phyloP scores from a whole-genome alignment of 2,113 vertebrate species.

The Oryzias celebensis region DNA sequence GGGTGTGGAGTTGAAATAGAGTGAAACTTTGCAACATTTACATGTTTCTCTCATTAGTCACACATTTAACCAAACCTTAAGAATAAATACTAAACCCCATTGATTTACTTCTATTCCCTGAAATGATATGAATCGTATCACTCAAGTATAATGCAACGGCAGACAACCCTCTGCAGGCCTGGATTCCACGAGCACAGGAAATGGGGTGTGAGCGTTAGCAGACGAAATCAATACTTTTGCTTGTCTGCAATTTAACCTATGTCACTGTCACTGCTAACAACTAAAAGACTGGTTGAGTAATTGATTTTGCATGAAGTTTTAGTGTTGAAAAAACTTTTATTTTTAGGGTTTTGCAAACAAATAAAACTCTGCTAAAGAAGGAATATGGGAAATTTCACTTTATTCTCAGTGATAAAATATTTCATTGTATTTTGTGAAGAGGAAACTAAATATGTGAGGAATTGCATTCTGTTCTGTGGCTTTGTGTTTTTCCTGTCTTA shows the following conservation, averaged over 20 bases:
- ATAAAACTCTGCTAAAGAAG: too few relatives aligned
- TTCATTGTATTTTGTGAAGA: constrained; percentile 2
- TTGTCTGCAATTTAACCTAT: constrained; percentile 28
- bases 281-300: neutral
- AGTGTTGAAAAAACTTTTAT: constrained; percentile 14
- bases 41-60: constrained; percentile 66
- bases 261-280: constrained; percentile 22
- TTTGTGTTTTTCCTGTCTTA: neutral
- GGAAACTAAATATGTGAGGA: constrained; percentile 1
- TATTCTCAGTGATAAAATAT: neutral
- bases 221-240: constrained; percentile 46
- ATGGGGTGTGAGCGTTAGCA: neutral
- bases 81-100: constrained; percentile 68
- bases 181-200: constrained; percentile 28
- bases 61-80: constrained; percentile 67
- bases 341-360: neutral
- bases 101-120: constrained; percentile 50
- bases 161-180: constrained; percentile 25
- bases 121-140: constrained; percentile 65
- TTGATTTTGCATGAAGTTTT: constrained; percentile 27
- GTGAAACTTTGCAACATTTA: constrained; percentile 58
- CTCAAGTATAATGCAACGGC: constrained; percentile 49
- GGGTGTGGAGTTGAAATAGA: neutral
- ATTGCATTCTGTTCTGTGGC: constrained; percentile 8
- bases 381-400: neutral